Conservation (phyloP, 2,113 vertebrate genomes). For the Motacilla tschutschensis region DNA sequence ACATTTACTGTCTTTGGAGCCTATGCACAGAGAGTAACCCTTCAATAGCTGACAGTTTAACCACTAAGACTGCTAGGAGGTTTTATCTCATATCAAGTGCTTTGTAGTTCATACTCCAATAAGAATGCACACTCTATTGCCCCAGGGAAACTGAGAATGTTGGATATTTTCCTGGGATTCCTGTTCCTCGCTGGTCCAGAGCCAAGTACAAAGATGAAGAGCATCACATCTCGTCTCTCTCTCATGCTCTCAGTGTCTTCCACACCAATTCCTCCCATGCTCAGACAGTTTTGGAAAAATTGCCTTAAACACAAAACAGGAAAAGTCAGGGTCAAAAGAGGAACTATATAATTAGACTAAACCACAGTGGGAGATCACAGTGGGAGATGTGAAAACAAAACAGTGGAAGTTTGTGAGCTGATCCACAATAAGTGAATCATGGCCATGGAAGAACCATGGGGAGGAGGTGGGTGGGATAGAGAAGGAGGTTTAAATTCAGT, state of each 20-base stretch:
- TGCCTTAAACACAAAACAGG: neutral
- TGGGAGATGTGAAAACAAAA: constrained; percentile 6
- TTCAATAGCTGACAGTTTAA: neutral
- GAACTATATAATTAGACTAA: constrained; percentile 1
- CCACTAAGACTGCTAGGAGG: neutral
- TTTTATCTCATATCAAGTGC: neutral
- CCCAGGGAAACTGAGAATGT: neutral
- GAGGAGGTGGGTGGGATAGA: neutral
- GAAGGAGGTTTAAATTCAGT: neutral
- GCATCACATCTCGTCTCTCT: neutral
- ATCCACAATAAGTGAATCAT: neutral
- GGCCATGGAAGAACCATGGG: neutral
- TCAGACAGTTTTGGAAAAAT: neutral
- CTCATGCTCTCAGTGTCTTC: neutral
- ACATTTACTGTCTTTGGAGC: neutral
- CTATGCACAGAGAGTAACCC: neutral
- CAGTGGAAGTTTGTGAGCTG: neutral
- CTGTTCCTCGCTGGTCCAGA: neutral
- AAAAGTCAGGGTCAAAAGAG: neutral
- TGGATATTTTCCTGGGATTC: constrained; percentile 13
- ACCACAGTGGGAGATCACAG: neutral
- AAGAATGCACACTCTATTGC: neutral
- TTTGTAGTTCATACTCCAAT: neutral
- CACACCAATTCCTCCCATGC: neutral
- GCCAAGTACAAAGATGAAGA: neutral